Percentiles rank a stretch among this genome's conserved stretches.
phyloP scores from a whole-genome alignment of 2,888 invertebrate genomes.

The Philonicus albiceps region DNA sequence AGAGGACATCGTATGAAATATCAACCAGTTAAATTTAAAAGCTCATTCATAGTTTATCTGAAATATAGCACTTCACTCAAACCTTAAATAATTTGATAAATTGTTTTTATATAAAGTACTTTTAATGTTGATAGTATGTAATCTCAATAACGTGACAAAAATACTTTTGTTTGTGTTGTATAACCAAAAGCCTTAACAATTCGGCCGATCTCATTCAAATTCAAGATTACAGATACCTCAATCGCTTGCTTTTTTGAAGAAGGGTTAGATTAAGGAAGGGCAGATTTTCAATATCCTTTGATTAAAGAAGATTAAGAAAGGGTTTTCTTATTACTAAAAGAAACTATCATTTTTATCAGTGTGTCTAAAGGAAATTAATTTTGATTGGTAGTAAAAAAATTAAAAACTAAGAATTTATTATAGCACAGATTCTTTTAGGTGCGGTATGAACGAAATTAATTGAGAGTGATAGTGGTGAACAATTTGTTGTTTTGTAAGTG shows the following conservation, averaged over 20 bases:
- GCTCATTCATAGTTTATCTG: neutral
- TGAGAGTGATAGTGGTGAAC: too few relatives aligned
- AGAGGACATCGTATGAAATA: neutral
- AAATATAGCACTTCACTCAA: too few relatives aligned
- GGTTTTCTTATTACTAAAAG: neutral
- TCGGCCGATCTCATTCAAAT: neutral
- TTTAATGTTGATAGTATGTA: too few relatives aligned
- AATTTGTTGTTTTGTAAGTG: too few relatives aligned
- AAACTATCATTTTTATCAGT: neutral
- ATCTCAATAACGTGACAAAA: too few relatives aligned
- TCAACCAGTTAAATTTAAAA: neutral
- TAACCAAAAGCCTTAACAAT: neutral
- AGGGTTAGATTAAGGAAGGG: neutral
- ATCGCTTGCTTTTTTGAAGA: neutral
- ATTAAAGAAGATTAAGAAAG: neutral
- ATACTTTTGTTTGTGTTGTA: neutral
- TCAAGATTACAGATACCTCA: neutral
- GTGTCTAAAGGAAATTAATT: neutral
- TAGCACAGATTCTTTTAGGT: too few relatives aligned
- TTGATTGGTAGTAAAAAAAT: neutral
- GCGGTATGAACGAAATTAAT: neutral
- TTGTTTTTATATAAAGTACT: too few relatives aligned
- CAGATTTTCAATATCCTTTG: neutral
- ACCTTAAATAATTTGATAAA: too few relatives aligned
- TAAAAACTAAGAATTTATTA: neutral